These are phyloP conservation scores for Aurelia sp. DNA, from an alignment of 30 jellyfish, hydroid and myxozoan species.

Conservation along the genomic window DNA sequence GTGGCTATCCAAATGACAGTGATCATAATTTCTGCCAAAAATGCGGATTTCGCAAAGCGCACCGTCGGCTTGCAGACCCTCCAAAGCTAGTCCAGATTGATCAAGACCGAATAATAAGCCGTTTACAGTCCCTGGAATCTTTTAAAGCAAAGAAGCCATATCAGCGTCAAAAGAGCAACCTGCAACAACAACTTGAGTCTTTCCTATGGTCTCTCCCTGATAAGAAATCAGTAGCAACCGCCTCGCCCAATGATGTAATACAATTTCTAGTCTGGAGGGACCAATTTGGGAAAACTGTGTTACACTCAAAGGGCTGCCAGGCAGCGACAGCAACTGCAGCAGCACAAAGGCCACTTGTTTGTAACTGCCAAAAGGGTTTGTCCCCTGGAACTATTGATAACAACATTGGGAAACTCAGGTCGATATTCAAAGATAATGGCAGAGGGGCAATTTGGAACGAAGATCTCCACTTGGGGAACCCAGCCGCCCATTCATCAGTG, in stretches of 20 bases:
- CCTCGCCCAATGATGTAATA: neutral
- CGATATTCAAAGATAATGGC: no score
- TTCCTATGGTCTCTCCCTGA: neutral
- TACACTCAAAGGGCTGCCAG: neutral
- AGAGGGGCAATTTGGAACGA: no score
- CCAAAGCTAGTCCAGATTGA: constrained; percentile 4
- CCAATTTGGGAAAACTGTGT: constrained; percentile 7
- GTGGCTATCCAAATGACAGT: constrained; percentile 6
- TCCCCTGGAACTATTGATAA: no score
- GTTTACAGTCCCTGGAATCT: neutral
- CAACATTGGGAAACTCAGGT: no score
- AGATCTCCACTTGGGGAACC: no score
- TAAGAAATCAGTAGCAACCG: neutral
- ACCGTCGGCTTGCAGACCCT: constrained; percentile 9
- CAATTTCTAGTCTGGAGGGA: constrained; percentile 28
- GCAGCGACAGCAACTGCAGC: neutral
- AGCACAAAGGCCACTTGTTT: no score
- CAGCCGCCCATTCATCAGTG: no score
- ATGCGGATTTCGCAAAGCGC: constrained; percentile 3
- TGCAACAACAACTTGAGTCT: constrained; percentile 11
- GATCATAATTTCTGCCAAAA: constrained; percentile 18
- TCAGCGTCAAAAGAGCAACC: constrained; percentile 18
- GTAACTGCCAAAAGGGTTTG: no score
- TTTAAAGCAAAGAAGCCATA: constrained; percentile 8
- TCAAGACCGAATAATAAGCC: constrained; percentile 15